These are phyloP conservation scores for Nothura maculosa DNA, from an alignment of 2,797 vertebrate species.

Conservation along the genomic window DNA sequence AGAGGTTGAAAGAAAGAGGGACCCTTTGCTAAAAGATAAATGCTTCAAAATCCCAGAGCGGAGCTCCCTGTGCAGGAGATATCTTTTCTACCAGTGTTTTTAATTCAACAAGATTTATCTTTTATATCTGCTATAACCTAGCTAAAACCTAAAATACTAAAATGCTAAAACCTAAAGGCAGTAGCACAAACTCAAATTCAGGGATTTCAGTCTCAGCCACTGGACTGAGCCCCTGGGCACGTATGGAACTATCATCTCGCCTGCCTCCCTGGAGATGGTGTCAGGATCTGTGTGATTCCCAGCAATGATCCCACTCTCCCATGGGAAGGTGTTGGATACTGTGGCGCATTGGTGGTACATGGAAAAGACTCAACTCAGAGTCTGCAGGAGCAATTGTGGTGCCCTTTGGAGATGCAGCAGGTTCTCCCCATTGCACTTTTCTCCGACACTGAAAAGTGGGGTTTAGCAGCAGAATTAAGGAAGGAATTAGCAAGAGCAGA, in stretches of 20 bases:
- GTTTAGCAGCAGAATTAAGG: background rate
- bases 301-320: background rate
- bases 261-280: background rate
- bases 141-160: too few species aligned
- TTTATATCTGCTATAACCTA: background rate
- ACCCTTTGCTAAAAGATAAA: constrained; percentile 17
- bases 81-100: background rate
- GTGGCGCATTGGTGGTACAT: background rate
- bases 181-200: background rate
- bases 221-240: background rate
- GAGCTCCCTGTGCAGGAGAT: background rate
- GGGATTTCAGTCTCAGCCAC: background rate
- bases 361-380: background rate
- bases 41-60: background rate
- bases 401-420: accelerated
- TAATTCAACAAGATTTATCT: background rate
- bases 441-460: background rate
- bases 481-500: background rate
- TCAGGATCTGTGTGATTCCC: background rate
- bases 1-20: background rate
- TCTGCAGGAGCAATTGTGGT: background rate
- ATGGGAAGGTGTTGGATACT: background rate
- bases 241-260: background rate
- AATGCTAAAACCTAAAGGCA: background rate
- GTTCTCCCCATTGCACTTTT: background rate